These are phyloP conservation scores for Oligia latruncula DNA, from an alignment of 2,888 invertebrate genomes.

Conservation along the genomic window DNA sequence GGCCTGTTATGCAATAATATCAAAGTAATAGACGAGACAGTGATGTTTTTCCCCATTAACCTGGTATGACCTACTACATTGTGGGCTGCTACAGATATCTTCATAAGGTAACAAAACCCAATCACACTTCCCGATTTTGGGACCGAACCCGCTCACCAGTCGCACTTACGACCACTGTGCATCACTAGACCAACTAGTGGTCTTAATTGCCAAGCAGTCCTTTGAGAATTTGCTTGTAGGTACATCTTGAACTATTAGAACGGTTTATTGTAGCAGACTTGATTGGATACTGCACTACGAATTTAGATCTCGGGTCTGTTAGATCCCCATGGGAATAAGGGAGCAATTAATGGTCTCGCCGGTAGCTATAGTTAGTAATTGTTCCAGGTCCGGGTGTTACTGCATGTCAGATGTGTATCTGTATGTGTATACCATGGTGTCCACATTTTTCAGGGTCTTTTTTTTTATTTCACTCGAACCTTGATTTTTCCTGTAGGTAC, in stretches of 20 bases:
- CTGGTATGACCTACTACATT: neutral
- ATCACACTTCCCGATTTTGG: neutral
- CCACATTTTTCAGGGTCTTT: neutral
- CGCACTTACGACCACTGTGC: neutral
- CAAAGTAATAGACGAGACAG: too few species aligned
- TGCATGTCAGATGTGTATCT: neutral
- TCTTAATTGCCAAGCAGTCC: slow-evolving; percentile 3
- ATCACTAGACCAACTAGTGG: neutral
- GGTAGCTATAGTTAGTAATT: slow-evolving; percentile 13
- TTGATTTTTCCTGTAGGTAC: too few species aligned
- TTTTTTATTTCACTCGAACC: neutral
- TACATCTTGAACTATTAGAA: slow-evolving; percentile 20
- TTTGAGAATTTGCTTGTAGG: neutral
- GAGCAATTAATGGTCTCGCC: slow-evolving; percentile 28
- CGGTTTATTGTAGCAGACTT: slow-evolving; percentile 23
- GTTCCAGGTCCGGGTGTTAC: neutral
- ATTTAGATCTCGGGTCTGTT: slow-evolving; percentile 2
- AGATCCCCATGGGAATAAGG: neutral
- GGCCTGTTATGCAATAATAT: neutral
- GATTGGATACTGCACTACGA: slow-evolving; percentile 21
- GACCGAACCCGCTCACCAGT: neutral
- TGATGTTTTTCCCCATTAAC: neutral
- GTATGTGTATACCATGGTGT: too few species aligned
- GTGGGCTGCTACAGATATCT: neutral
- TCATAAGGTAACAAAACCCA: neutral